A percentile compares a stretch with the other conserved stretches of the same genome.
phyloP scores from a whole-genome alignment of 2,888 invertebrate species.

The Allygus modestus region DNA sequence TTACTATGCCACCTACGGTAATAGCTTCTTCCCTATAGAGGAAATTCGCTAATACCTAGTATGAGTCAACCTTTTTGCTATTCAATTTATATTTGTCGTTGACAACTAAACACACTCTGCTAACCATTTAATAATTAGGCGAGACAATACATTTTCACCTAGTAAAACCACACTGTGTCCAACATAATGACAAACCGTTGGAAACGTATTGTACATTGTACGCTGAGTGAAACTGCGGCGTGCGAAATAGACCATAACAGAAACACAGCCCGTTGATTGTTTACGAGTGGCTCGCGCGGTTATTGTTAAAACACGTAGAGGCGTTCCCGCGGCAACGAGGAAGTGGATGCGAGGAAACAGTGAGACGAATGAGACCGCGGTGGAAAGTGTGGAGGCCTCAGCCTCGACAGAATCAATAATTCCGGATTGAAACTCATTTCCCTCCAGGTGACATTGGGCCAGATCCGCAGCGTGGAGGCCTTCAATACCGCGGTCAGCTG shows the following conservation, averaged over 20 bases:
- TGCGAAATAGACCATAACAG: slow-evolving; percentile 41
- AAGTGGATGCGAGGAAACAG: neutral
- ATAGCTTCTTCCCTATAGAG: no score
- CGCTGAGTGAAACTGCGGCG: slow-evolving; percentile 15
- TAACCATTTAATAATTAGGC: no score
- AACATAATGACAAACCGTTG: neutral
- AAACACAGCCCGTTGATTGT: neutral
- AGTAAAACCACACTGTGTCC: neutral
- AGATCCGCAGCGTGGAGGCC: slow-evolving; percentile 22
- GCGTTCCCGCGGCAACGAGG: neutral
- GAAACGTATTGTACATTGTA: slow-evolving; percentile 30
- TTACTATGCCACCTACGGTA: no score
- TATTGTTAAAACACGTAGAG: slow-evolving; percentile 14
- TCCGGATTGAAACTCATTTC: slow-evolving; percentile 36
- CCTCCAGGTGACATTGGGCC: slow-evolving; percentile 32
- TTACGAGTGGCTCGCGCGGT: neutral
- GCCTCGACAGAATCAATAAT: slow-evolving; percentile 30
- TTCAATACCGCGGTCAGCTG: slow-evolving; percentile 1
- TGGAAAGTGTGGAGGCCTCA: slow-evolving; percentile 30
- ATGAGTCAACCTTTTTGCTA: no score
- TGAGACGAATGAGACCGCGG: neutral
- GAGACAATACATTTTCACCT: neutral
- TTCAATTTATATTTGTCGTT: no score
- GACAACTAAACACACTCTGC: no score
- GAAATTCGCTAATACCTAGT: no score